These are phyloP conservation scores for Pyrrhia umbra DNA, from an alignment of 2,888 invertebrate species.

Conservation along the genomic window DNA sequence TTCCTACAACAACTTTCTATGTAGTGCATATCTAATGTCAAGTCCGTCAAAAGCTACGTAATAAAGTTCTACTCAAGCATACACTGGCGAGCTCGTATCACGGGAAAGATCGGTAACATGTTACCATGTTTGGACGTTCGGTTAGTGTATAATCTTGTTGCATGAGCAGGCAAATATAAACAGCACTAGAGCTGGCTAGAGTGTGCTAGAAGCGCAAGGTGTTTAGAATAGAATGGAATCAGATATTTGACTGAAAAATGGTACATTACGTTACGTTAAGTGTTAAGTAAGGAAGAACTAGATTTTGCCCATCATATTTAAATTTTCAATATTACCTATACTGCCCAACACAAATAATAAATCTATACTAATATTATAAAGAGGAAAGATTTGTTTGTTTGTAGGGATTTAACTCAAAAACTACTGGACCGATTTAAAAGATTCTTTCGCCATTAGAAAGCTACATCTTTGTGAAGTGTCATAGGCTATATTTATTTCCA, in stretches of 20 bases:
- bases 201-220: not conserved
- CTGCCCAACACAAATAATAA: no score
- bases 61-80: constrained; percentile 25
- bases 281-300: no score
- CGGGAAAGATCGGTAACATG: constrained; percentile 17
- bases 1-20: no score
- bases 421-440: no score
- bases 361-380: no score
- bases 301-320: no score
- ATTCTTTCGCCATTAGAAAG: no score
- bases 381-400: no score
- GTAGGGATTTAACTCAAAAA: no score
- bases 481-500: no score
- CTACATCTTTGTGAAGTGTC: no score
- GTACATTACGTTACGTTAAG: not conserved
- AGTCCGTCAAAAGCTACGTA: constrained; percentile 5
- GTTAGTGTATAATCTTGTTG: constrained; percentile 30
- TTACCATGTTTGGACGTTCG: constrained; percentile 25
- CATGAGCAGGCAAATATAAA: constrained; percentile 17
- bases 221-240: not conserved
- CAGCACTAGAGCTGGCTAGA: not conserved
- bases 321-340: no score
- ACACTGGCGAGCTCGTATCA: constrained; percentile 15
- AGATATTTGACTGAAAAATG: not conserved
- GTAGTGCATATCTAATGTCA: not conserved